Base-by-base conservation (phyloP, 2,888 invertebrate genomes). In the Portevinia maculata region DNA sequence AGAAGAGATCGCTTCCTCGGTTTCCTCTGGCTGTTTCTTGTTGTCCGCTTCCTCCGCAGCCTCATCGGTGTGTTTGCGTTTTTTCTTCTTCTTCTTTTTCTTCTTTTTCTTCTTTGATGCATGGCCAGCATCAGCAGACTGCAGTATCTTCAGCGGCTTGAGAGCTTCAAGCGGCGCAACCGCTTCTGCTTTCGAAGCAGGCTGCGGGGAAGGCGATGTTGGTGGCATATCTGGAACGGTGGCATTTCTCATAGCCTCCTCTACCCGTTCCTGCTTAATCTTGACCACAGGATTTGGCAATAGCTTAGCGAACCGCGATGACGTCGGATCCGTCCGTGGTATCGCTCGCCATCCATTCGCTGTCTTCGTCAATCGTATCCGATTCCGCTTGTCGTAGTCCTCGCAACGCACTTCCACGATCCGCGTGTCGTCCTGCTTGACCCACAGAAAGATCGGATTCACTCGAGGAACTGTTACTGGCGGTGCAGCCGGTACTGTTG, bases 381-480 rank as follows among this genome's bases (percentile, higher is more conserved):
- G 95, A 91, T 96, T 96, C 76, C 95, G 92, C 89, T 95, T 94
- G 92, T 96, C 96, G 92, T 96, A 96, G 90, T 96, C 96, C 91
- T 96, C 96, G 91, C 96, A 96, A 90, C 94, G 94, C 87, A 96
- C 96, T 91, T 95, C 95, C 88, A 95, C 94, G 90, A 96, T 96
- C 89, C 93, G 93, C 84, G 95, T 95, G 91, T 96, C 95, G 86
- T 93, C 93, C 90, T 95, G 95, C 88, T 95, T 94, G 84, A 95
- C 95, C 96, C 96, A 96, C 86, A 96, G 93, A 91, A 96, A 96
- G 85, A 96, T 95, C 85, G 96, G 96, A 88, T 95, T 95, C 86
- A 96, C 94, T 78, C 94, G 93, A 86, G 95, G 92, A 28, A 83
- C 70, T 65, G 69, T 60, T 50, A 64, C n/a, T 52, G 76, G n/a